These are phyloP conservation scores for Meghimatium bilineatum DNA, from an alignment of 2,888 invertebrate genomes.

Conservation along the genomic window DNA sequence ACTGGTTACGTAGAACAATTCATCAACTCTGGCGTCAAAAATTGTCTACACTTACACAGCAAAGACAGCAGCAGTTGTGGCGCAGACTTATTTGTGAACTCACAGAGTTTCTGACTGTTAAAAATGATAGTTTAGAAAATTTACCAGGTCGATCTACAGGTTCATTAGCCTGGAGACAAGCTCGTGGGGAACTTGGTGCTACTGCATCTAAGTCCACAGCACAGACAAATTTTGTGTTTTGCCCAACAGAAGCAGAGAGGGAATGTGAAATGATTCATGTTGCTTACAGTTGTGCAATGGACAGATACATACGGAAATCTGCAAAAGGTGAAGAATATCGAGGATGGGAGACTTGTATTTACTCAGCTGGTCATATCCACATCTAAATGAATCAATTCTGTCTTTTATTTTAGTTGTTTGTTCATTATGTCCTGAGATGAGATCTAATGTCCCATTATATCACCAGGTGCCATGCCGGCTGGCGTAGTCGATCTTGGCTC, in stretches of 20 bases:
- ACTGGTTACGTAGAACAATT: slow-evolving; percentile 73
- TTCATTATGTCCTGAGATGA: no score
- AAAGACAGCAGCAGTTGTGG: slow-evolving; percentile 60
- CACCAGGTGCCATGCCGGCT: no score
- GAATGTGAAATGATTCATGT: slow-evolving; percentile 72
- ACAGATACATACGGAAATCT: slow-evolving; percentile 80
- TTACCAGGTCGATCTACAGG: slow-evolving; percentile 90
- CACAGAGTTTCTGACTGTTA: slow-evolving; percentile 83
- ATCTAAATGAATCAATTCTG: no score
- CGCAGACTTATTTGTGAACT: slow-evolving; percentile 81
- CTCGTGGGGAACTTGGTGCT: slow-evolving; percentile 84
- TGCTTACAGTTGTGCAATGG: slow-evolving; percentile 80
- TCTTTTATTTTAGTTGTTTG: no score
- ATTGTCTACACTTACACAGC: slow-evolving; percentile 60
- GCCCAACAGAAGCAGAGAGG: slow-evolving; percentile 71
- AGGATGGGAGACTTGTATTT: slow-evolving; percentile 86
- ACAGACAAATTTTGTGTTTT: slow-evolving; percentile 60
- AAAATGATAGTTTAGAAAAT: slow-evolving; percentile 78
- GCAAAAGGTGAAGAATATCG: slow-evolving; percentile 57
- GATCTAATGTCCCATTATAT: no score
- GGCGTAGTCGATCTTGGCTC: no score
- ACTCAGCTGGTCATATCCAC: slow-evolving; percentile 82
- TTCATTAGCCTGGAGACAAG: slow-evolving; percentile 86
- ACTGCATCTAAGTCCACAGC: slow-evolving; percentile 35
- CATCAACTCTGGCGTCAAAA: slow-evolving; percentile 65